Evolutionary conservation across 2,888 invertebrate genomes (phyloP).

Genomic region (Cremastinae sp.): DNA sequence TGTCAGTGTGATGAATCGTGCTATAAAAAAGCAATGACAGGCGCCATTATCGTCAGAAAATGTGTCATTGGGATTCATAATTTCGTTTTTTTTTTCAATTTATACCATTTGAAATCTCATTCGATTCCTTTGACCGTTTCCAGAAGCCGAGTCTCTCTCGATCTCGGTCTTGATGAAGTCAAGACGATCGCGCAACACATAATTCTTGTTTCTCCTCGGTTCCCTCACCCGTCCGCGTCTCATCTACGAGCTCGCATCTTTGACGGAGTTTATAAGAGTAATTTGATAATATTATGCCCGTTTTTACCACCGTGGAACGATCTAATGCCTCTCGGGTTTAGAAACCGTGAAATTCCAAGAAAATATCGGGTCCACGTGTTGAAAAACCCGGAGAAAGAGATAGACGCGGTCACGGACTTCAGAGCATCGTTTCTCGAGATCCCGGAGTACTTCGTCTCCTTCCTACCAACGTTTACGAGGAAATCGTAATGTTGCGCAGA

Average conservation of each 20-base stretch:
- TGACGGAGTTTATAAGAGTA: conserved; percentile 37
- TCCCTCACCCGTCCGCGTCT: background rate
- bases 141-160: conserved; percentile 28
- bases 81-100: conserved; percentile 3
- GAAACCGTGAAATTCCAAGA: conserved; percentile 45
- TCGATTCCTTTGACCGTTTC: conserved; percentile 21
- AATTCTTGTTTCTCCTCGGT: background rate
- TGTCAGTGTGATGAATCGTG: too few relatives aligned
- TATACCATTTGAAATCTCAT: too few relatives aligned
- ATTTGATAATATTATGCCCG: conserved; percentile 53
- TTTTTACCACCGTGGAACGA: conserved; percentile 35
- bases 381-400: conserved; percentile 1
- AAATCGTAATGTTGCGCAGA: conserved; percentile 62
- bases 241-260: conserved; percentile 6
- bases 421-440: conserved; percentile 20
- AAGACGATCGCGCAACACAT: conserved; percentile 11
- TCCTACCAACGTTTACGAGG: conserved; percentile 42
- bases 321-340: conserved; percentile 19
- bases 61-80: too few relatives aligned
- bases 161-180: conserved; percentile 1
- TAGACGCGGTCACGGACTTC: conserved; percentile 19
- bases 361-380: conserved; percentile 39
- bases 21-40: too few relatives aligned
- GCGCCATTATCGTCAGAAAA: too few relatives aligned
- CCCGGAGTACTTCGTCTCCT: background rate